These are phyloP conservation scores for Candidula unifasciata DNA, from an alignment of 2,888 invertebrate species.

Conservation along the genomic window DNA sequence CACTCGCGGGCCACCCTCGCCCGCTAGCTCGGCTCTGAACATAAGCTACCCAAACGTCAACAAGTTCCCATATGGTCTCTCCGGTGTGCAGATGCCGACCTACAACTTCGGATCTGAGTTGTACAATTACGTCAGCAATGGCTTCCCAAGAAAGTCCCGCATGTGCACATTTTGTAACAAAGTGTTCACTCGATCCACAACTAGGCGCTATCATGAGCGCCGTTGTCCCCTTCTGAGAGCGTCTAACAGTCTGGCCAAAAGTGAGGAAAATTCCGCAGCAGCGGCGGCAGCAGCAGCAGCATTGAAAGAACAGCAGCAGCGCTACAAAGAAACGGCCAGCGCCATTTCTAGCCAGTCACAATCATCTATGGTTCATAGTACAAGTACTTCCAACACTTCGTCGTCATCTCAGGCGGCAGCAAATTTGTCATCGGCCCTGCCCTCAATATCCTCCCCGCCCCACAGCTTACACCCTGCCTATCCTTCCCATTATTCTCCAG, in stretches of 20 bases:
- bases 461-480: slow-evolving; percentile 44
- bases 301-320: slow-evolving; percentile 39
- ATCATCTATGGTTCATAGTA: slow-evolving; percentile 4
- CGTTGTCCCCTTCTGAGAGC: slow-evolving; percentile 72
- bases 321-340: slow-evolving; percentile 38
- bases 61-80: slow-evolving; percentile 71
- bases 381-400: slow-evolving; percentile 4
- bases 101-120: slow-evolving; percentile 70
- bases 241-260: slow-evolving; percentile 63
- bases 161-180: slow-evolving; percentile 73
- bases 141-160: slow-evolving; percentile 72
- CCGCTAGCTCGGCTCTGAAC: slow-evolving; percentile 44
- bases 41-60: slow-evolving; percentile 49
- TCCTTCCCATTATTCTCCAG: slow-evolving; percentile 34
- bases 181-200: slow-evolving; percentile 74
- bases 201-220: slow-evolving; percentile 72
- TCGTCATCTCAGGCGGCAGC: slow-evolving; percentile 37
- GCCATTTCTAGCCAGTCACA: background rate
- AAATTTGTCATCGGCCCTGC: slow-evolving; percentile 33
- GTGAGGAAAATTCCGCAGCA: slow-evolving; percentile 37
- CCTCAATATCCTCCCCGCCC: slow-evolving; percentile 43
- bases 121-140: slow-evolving; percentile 71
- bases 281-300: slow-evolving; percentile 41
- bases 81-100: slow-evolving; percentile 71
- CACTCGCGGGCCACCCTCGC: slow-evolving; percentile 41